These are phyloP conservation scores for Himalopsyche anomala DNA, from an alignment of 2,888 invertebrate species.

Conservation along the genomic window DNA sequence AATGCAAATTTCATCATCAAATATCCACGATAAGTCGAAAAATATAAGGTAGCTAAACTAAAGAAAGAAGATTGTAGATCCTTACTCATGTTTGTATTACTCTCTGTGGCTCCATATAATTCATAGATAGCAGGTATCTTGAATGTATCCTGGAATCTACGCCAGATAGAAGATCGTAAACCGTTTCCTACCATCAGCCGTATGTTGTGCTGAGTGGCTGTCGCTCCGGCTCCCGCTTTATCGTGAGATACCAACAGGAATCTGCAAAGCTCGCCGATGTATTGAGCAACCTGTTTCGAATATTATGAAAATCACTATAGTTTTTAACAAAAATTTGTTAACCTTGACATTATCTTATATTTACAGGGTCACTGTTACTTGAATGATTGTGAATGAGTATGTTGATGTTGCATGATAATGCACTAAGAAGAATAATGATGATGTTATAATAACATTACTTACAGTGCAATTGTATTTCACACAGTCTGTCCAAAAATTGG, in stretches of 20 bases:
- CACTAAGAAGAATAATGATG: too few relatives aligned
- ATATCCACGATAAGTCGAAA: not conserved
- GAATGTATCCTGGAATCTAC: constrained; percentile 85
- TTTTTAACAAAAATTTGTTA: not conserved
- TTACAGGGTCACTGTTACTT: too few relatives aligned
- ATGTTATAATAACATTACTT: constrained; percentile 66
- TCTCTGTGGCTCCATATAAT: constrained; percentile 98
- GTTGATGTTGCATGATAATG: too few relatives aligned
- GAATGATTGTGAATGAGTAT: too few relatives aligned
- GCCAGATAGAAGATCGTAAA: constrained; percentile 94
- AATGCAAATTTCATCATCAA: constrained; percentile 68
- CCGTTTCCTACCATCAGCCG: constrained; percentile 95
- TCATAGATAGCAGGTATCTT: constrained; percentile 87
- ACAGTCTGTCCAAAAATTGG: constrained; percentile 95
- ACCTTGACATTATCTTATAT: not conserved
- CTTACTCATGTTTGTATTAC: constrained; percentile 93
- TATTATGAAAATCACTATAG: not conserved
- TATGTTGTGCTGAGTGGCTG: constrained; percentile 78
- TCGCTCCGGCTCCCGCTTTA: constrained; percentile 61
- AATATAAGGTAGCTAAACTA: not conserved
- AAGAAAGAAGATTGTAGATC: constrained; percentile 5
- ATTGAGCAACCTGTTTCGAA: constrained; percentile 82
- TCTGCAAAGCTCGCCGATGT: constrained; percentile 93
- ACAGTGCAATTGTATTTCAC: constrained; percentile 93
- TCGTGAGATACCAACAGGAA: constrained; percentile 85